Base-by-base conservation (phyloP, 2,113 vertebrate species). In the Pavo muticus region DNA sequence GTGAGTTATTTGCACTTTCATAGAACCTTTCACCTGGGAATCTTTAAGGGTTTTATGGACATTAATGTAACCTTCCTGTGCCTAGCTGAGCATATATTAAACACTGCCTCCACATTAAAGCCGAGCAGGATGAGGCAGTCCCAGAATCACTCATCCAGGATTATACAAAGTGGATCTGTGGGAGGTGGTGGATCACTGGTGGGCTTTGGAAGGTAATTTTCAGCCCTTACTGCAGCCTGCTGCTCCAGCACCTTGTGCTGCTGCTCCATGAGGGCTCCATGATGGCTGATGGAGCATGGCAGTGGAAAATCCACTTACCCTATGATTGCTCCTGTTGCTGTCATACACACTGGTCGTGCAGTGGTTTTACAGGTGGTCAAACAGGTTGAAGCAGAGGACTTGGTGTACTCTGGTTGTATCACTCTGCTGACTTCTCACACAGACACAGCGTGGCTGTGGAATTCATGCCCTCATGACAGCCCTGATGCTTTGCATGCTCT, bases 391-490 rank as follows among this genome's bases (percentile, higher is more conserved):
- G 8, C 21, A 23, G 24, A 42, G 35, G 19, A 50, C 16, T 21
- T 4, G 12, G 52, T n/a, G n/a, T 19, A 3, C 35, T 39, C 20
- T 19, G 56, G 5, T 48, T 42, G 24, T 16, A 9, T 16, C 10
- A 8, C 13, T 32, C 20, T 23, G 42, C 50, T 32, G 52, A 44
- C 23, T 30, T 35, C 60, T 40, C 39, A 59, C 5, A 3, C 3
- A 1, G n/a, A 35, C 30, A 15, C 47, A 57, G 5, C 0, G 2
- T 56, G 65, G 54, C 76, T 0, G 1, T 30, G 35, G 47, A 87
- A 83, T 35, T 40, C 27, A 50, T 37, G 9, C 65, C 50, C 32
- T 25, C 7, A 2, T 2, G 29, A 56, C 42, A 27, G 14, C 13
- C 6, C 23, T 56, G 56, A 23, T 25, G 6, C 8, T 59, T 69